Conservation (phyloP, 2,888 invertebrate genomes). For the Uloborus plumipes region DNA sequence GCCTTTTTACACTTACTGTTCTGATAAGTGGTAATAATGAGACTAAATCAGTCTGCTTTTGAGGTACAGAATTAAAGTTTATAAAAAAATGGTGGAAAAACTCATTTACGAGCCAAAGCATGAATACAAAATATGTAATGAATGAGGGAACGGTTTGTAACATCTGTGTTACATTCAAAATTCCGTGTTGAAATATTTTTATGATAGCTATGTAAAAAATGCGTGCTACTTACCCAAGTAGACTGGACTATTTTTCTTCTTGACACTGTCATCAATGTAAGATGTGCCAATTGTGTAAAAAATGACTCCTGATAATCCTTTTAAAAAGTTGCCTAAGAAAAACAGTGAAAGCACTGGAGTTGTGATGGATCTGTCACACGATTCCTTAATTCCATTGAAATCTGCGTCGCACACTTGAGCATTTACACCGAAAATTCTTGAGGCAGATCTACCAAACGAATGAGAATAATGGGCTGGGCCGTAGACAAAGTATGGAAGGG, state of each 20-base stretch:
- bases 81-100: too few relatives aligned
- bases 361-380: slow-evolving; percentile 22
- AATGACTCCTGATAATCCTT: slow-evolving; percentile 65
- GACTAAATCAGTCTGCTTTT: too few relatives aligned
- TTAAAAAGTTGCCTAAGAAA: slow-evolving; percentile 64
- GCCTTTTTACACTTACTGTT: too few relatives aligned
- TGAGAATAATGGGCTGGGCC: slow-evolving; percentile 51
- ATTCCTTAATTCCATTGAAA: slow-evolving; percentile 14
- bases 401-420: slow-evolving; percentile 52
- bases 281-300: slow-evolving; percentile 66
- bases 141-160: too few relatives aligned
- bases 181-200: too few relatives aligned
- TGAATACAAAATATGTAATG: too few relatives aligned
- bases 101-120: too few relatives aligned
- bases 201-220: too few relatives aligned
- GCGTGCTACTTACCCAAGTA: slow-evolving; percentile 59
- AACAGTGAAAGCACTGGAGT: slow-evolving; percentile 53
- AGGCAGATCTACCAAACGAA: neutral
- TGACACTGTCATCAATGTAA: slow-evolving; percentile 66
- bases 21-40: too few relatives aligned
- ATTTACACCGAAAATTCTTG: slow-evolving; percentile 25
- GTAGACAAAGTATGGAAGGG: slow-evolving; percentile 64
- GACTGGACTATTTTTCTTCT: slow-evolving; percentile 66
- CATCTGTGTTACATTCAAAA: too few relatives aligned
- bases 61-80: too few relatives aligned